Percentiles rank a stretch among this genome's conserved stretches.
Conservation (phyloP, 35 echinoderm and acorn worm species). For the Holothuria glaberrima region DNA sequence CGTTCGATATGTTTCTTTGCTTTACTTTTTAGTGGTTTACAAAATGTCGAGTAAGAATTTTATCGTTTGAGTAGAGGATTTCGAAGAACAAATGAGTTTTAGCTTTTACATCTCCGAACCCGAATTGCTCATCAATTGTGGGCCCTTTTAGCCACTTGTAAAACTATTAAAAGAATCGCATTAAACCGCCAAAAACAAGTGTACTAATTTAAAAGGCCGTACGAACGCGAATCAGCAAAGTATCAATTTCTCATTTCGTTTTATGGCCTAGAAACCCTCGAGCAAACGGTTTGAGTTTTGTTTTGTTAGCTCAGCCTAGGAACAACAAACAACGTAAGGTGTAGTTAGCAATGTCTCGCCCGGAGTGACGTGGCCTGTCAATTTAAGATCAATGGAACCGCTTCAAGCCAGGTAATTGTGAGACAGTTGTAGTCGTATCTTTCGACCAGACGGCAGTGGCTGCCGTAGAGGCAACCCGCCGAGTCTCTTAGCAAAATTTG, state of each 20-base stretch:
- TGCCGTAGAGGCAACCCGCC: too few relatives aligned
- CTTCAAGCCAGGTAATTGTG: neutral
- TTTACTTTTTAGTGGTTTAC: too few relatives aligned
- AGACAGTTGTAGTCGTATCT: slow-evolving; percentile 2
- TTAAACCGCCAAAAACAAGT: neutral
- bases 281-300: neutral
- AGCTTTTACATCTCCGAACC: neutral
- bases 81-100: slow-evolving; percentile 2
- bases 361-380: slow-evolving; percentile 8
- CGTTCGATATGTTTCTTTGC: too few relatives aligned
- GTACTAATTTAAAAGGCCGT: slow-evolving; percentile 1
- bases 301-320: slow-evolving; percentile 52
- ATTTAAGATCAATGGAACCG: slow-evolving; percentile 37
- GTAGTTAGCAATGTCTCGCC: slow-evolving; percentile 9
- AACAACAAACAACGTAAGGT: slow-evolving; percentile 41
- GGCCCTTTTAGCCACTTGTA: too few relatives aligned
- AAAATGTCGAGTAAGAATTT: too few relatives aligned
- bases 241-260: slow-evolving; percentile 28
- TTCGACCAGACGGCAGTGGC: too few relatives aligned
- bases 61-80: too few relatives aligned
- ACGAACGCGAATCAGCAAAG: slow-evolving; percentile 7
- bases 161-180: too few relatives aligned
- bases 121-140: too few relatives aligned
- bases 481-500: too few relatives aligned
- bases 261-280: too few relatives aligned